phyloP scores from a whole-genome alignment of 2,888 invertebrate genomes.

The Axea sp. region DNA sequence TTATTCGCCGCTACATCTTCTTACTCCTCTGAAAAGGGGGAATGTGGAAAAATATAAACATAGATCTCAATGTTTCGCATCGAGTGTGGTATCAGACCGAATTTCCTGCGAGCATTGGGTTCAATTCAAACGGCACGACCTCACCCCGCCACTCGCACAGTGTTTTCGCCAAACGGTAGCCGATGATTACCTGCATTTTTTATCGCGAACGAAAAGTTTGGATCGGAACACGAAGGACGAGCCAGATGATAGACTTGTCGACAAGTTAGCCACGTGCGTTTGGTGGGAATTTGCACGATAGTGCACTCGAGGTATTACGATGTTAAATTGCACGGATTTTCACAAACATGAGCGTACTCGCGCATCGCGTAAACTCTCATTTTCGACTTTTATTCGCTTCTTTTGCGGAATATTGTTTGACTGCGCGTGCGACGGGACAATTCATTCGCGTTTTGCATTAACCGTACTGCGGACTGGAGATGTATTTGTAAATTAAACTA shows the following conservation, averaged over 20 bases:
- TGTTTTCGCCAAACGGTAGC: conserved; percentile 46
- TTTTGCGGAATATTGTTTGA: too few relatives aligned
- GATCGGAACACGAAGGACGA: conserved; percentile 44
- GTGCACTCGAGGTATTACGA: not conserved
- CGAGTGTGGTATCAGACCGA: conserved; percentile 47
- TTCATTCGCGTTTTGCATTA: too few relatives aligned
- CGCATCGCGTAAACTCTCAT: too few relatives aligned
- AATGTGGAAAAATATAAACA: conserved; percentile 60
- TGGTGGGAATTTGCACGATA: conserved; percentile 41
- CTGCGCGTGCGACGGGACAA: too few relatives aligned
- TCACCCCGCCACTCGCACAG: conserved; percentile 25
- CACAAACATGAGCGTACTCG: not conserved
- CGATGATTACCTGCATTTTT: conserved; percentile 49
- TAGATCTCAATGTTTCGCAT: conserved; percentile 59
- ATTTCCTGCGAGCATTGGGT: too few relatives aligned
- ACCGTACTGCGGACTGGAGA: too few relatives aligned
- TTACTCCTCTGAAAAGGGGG: conserved; percentile 49
- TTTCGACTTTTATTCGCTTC: too few relatives aligned
- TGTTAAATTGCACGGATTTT: not conserved
- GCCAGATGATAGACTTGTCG: conserved; percentile 55
- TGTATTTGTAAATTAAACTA: too few relatives aligned
- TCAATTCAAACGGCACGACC: conserved; percentile 35
- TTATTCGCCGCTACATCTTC: conserved; percentile 64
- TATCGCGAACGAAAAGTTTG: conserved; percentile 49
- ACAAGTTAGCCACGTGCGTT: conserved; percentile 39